Percentiles rank a stretch among this genome's conserved stretches.
Evolutionary conservation across 2,797 vertebrate genomes (phyloP).

Genomic region (Dryobates pubescens): DNA sequence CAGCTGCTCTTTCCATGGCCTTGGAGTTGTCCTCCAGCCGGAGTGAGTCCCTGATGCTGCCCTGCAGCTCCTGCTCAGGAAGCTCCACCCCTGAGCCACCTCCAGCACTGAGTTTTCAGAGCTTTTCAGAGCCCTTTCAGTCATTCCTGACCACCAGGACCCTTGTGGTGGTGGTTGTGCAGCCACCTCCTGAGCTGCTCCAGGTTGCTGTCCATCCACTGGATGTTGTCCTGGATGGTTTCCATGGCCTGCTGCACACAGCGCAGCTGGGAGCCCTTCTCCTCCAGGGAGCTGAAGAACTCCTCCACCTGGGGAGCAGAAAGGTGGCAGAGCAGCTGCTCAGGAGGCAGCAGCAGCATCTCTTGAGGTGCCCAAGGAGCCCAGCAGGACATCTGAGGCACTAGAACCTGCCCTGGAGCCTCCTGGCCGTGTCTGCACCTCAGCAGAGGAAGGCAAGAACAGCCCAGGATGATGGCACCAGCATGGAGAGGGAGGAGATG

Average conservation of each 20-base stretch:
- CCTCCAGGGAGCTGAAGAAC: conserved; percentile 86
- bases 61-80: too few relatives aligned
- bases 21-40: too few relatives aligned
- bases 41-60: too few relatives aligned
- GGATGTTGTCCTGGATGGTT: conserved; percentile 89
- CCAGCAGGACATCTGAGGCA: too few relatives aligned
- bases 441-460: background rate
- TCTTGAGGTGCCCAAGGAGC: too few relatives aligned
- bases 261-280: conserved; percentile 83
- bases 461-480: background rate
- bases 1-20: too few relatives aligned
- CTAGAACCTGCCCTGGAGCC: accelerated
- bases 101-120: background rate
- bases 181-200: conserved; percentile 84
- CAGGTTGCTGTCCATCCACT: conserved; percentile 88
- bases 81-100: background rate
- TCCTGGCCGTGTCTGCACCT: too few relatives aligned
- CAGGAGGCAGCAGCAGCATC: background rate
- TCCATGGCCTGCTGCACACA: conserved; percentile 88
- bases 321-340: background rate
- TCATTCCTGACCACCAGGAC: background rate
- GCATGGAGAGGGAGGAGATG: too few relatives aligned
- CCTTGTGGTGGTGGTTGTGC: background rate
- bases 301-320: conserved; percentile 78
- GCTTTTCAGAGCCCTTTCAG: background rate